These are phyloP conservation scores for Bombus huntii DNA, from an alignment of 1,140 invertebrate genomes.

Conservation along the genomic window DNA sequence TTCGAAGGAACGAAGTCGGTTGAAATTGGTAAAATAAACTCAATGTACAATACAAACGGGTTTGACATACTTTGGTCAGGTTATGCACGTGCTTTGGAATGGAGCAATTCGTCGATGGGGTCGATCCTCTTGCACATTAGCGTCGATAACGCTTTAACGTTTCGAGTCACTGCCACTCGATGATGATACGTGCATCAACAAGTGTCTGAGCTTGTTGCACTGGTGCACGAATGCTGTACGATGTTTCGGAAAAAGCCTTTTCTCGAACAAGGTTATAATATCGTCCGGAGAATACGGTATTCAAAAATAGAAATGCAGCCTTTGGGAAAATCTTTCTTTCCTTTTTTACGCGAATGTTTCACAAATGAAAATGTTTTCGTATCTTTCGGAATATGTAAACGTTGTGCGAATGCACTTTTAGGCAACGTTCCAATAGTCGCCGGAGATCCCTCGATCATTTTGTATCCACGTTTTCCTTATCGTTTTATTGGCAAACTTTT, in stretches of 20 bases:
- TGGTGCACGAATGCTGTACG: neutral
- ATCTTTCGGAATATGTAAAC: slow-evolving; percentile 32
- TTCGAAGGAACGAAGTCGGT: neutral
- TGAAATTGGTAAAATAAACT: neutral
- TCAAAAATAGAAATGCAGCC: neutral
- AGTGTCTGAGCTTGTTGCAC: slow-evolving; percentile 34
- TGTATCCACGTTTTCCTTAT: slow-evolving; percentile 12
- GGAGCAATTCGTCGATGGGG: neutral
- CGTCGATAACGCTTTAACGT: slow-evolving; percentile 16
- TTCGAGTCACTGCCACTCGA: neutral
- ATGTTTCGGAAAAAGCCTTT: neutral
- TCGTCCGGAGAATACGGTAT: neutral
- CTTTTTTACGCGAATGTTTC: slow-evolving; percentile 1
- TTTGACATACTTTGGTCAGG: neutral
- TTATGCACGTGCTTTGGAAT: slow-evolving; percentile 34
- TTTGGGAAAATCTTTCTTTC: neutral
- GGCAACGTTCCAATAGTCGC: slow-evolving; percentile 35
- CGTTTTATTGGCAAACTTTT: slow-evolving; percentile 15
- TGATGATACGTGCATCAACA: slow-evolving; percentile 30
- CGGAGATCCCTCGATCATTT: slow-evolving; percentile 20
- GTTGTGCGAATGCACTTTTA: slow-evolving; percentile 52
- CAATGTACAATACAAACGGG: too few relatives aligned
- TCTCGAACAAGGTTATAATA: too few relatives aligned
- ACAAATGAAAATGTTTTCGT: slow-evolving; percentile 28
- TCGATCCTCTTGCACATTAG: slow-evolving; percentile 18